Evolutionary conservation across 2,113 vertebrate genomes (phyloP), one percentile per base, ranked within the genome.

Genomic region (Nesogale talazaci): DNA sequence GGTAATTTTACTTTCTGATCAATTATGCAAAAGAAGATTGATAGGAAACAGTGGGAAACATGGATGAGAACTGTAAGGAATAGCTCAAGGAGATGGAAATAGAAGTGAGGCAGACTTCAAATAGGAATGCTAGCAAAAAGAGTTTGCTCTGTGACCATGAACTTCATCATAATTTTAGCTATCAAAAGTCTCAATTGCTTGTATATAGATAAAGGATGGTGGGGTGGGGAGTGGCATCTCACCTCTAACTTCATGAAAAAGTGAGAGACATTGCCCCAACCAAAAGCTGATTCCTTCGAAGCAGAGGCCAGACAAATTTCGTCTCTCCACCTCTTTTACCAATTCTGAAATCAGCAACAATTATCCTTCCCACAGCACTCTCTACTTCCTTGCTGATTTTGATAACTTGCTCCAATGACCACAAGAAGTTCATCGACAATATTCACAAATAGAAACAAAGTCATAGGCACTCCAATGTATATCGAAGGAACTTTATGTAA

Each of bases 21-120:
- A 93, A 59, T 90, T 93, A 90, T 42, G 31, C 31, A 61, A 80
- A 78, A 83, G 83, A 20, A 83, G 83, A 93, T 80, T 63, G 65
- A 90, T 36, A 86, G 79, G 22, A 90, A 92, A 56, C 3, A 72
- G 22, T n/a, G 40, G 42, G 63, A 88, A 29, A 61, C 22, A 36
- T 3, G 86, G 52, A 65, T 77, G 6, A 61, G 65, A 83, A 80
- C 85, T 81, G 69, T 14, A 76, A 16, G 38, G 34, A 57, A 29
- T 77, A 74, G 72, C 22, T 69, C 34, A 74, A 91, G 69, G 42
- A 70, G 34, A 72, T 63, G 80, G n/a, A 70, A 31, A 61, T 57
- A 75, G 29, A 36, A 82, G 36, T 27, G 61, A n/a, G 38, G 74
- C 69, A 87, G 63, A n/a, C 27, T 83, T 78, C 72, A 89, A 40